Evolutionary conservation across 1,140 invertebrate species (phyloP), one percentile per base, ranked within the genome.

Genomic region (Amphibalanus amphitrite): DNA sequence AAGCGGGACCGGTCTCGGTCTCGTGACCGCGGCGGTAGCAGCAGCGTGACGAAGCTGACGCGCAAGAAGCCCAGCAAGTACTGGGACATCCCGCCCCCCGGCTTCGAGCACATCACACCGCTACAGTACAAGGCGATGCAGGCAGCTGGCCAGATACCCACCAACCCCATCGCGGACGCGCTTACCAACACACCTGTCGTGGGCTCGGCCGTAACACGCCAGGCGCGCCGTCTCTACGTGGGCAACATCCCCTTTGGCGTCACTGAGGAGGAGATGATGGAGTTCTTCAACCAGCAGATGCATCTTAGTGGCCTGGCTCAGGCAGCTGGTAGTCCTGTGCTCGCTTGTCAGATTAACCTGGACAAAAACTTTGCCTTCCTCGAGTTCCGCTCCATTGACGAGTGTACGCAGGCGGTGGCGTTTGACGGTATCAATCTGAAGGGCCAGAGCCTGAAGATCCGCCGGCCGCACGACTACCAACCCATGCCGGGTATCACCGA

Each of bases 361-460:
- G 97, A 99, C 81, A 99, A 99, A 83, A 99, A 99, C 83, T 99
- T 99, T 87, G 97, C 97, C 77, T 99, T 99, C 83, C 85, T 99
- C 73, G 97, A 97, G 84, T 94, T 96, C 82, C 81, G 83, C 76
- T 99, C 97, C 15, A 98, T 99, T 78, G 97, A 99, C 84, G 97
- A 99, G 84, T 99, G 97, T n/a, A 98, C 97, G 33, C 95, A 98
- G 80, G 97, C 96, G 15, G 98, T 99, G 95, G 96, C 96, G 67
- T 99, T 99, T 82, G 97, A 99, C 85, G 97, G 97, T 38, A 99
- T 99, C 74, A 98, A 97, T 81, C 99, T 99, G 79, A 97, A 98
- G 84, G 97, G 96, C 47, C 97, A 99, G 80, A 96, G 94, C 82
- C 87, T 99, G 76, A 99, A 99, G 85, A 98, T 99, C 74, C 85